Evolutionary conservation across 2,797 vertebrate species (phyloP), one percentile per base, ranked within the genome.

Genomic region (Triplophysa bombifrons): DNA sequence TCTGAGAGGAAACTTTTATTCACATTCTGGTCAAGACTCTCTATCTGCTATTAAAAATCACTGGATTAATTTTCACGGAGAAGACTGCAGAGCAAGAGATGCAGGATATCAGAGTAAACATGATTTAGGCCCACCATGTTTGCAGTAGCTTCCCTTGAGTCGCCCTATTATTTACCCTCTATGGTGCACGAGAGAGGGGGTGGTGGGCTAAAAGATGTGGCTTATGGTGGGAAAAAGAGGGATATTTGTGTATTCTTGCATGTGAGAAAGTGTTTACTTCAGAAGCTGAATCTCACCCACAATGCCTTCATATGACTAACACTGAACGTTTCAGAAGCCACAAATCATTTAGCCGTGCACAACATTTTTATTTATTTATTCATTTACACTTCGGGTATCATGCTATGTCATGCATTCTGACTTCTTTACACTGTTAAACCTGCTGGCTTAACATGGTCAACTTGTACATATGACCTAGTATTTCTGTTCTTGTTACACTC

Each of bases 61-160:
- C 20, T 9, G 11, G 12, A 13, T 3, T 13, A 13, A 13, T 13
- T 55, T 65, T 79, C 20, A 22, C 58, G 30, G 7, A 55, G 69
- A 55, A 69, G 27, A 50, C 69, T 53, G 38, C 5, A 71, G 20
- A 71, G 44, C 34, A 63, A 51, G 16, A 72, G 51, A 65, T 9
- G 17, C 16, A 72, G 68, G 30, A 72, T n/a, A 48, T 66, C 22
- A 65, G 50, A 73, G 56, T 72, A 66, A 80, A 80, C 51, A 80
- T 65, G n/a, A 80, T 80, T 80, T 56, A 64, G 61, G 61, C 48
- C 50, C 50, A 72, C 20, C 58, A 72, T 72, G 69, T 79, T 79
- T 66, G 69, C 76, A 46, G 48, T 65, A 79, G 76, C 53, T 72
- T 61, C 69, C 76, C 60, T 20, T 16, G 76, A 56, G 76, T 34